These are phyloP conservation scores for Gymnorhina tibicen DNA, from an alignment of 2,113 vertebrate genomes.

Conservation along the genomic window DNA sequence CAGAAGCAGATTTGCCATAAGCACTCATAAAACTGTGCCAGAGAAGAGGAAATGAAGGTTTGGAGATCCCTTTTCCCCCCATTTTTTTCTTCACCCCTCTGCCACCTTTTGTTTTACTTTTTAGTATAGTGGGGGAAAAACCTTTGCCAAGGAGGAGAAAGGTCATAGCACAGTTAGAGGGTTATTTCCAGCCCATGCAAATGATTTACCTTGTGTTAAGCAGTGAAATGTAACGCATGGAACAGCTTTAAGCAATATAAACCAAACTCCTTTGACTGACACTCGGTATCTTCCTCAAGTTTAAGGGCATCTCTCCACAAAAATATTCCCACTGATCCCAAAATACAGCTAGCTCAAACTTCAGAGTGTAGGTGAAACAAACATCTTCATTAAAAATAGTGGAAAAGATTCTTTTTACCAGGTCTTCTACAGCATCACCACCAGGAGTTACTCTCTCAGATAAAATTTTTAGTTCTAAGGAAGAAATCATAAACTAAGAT, in stretches of 20 bases:
- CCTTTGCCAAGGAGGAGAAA: background rate
- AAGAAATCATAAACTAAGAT: background rate
- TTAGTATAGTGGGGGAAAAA: background rate
- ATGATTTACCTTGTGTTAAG: background rate
- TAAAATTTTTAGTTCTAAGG: background rate
- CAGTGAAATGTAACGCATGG: background rate
- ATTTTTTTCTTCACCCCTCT: too few species aligned
- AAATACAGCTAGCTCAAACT: background rate
- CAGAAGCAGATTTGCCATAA: conserved; percentile 79
- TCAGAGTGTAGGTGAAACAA: background rate
- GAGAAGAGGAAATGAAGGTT: conserved; percentile 60
- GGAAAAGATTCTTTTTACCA: background rate
- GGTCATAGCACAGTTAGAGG: background rate
- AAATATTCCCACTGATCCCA: background rate
- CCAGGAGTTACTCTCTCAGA: background rate
- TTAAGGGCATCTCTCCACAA: background rate
- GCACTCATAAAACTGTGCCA: conserved; percentile 66
- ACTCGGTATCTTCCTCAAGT: background rate
- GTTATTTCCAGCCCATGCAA: background rate
- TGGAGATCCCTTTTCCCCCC: background rate
- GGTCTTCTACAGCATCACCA: background rate
- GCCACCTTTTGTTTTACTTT: rapidly evolving
- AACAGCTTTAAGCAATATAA: background rate
- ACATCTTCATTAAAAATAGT: background rate
- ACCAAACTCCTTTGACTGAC: background rate